phyloP scores from a whole-genome alignment of 2,797 vertebrate species.

The Neoniphon sammara region DNA sequence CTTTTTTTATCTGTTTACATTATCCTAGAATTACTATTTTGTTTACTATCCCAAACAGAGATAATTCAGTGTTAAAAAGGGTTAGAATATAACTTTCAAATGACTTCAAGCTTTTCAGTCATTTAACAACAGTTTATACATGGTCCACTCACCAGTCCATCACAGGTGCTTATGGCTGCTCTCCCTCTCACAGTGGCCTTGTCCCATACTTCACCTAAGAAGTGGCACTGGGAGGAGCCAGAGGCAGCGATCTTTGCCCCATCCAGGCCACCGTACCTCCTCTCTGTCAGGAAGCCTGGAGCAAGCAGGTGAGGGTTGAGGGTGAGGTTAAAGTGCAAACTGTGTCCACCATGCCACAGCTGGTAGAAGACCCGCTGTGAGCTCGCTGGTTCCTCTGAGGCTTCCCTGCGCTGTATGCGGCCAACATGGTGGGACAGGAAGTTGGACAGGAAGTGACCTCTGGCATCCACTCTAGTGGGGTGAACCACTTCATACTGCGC shows the following conservation, averaged over 20 bases:
- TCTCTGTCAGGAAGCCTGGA: constrained; percentile 89
- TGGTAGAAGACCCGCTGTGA: constrained; percentile 84
- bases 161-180: constrained; percentile 92
- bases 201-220: constrained; percentile 89
- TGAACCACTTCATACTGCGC: constrained; percentile 88
- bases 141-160: constrained; percentile 90
- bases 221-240: constrained; percentile 83
- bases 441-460: constrained; percentile 91
- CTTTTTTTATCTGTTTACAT: neutral
- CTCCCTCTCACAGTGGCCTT: constrained; percentile 73
- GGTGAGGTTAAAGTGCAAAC: constrained; percentile 91
- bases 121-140: neutral
- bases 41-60: neutral
- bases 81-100: neutral
- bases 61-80: neutral
- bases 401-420: constrained; percentile 84
- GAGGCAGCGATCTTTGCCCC: constrained; percentile 74
- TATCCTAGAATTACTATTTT: neutral
- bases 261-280: constrained; percentile 82
- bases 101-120: neutral
- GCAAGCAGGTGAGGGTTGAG: constrained; percentile 90
- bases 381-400: constrained; percentile 49
- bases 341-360: constrained; percentile 81
- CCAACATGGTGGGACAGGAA: constrained; percentile 85
- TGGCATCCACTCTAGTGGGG: constrained; percentile 88